Base-by-base conservation (phyloP, 1,140 invertebrate genomes). In the Meloidogyne chitwoodi region DNA sequence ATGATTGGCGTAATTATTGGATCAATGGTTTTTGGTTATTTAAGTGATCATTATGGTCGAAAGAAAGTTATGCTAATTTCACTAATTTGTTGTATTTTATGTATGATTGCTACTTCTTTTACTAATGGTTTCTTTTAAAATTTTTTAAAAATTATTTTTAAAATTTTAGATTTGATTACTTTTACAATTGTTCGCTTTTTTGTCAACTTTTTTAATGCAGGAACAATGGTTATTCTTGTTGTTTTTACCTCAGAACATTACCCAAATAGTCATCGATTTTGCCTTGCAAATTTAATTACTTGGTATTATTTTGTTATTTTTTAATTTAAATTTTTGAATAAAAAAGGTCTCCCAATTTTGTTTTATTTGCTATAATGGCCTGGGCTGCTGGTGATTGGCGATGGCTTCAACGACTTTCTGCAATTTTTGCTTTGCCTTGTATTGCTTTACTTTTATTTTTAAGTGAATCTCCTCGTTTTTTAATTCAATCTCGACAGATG, bases 401-500 rank as follows among this genome's bases (percentile, higher is more conserved):
- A 38, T 66, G 24, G 8, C 65, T 82, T 41, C 68, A 81, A 22
- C 74, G 78, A 26, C 63, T 71, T 22, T 74, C 75, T 2, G 79
- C 79, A 31, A 26, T 73, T 41, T 67, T 82, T 64, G 73, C 82
- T 16, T 56, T 81, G 8, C 82, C 82, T 3, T 72, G 76, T 11
- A 22, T 81, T 24, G 26, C 38, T 14, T 63, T 81, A 12, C 61
- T 81, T 44, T 14, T 75, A 34, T 87, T 85, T 44, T 76, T 87
- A 2, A 77, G 72, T 24, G 84, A 85, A 75, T 77, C 74, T 63
- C 83, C 85, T 5, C 72, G 83, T 29, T 85, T 75, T 69, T 63
- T 85, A 22, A 71, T 85, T 41, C 85, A 87, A 77, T 69, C 66
- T 14, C 83, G 85, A 19, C 31, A 69, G 64, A 65, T 85, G 16